Evolutionary conservation across 2,113 vertebrate species (phyloP).

Genomic region (Ageneiosus marmoratus): DNA sequence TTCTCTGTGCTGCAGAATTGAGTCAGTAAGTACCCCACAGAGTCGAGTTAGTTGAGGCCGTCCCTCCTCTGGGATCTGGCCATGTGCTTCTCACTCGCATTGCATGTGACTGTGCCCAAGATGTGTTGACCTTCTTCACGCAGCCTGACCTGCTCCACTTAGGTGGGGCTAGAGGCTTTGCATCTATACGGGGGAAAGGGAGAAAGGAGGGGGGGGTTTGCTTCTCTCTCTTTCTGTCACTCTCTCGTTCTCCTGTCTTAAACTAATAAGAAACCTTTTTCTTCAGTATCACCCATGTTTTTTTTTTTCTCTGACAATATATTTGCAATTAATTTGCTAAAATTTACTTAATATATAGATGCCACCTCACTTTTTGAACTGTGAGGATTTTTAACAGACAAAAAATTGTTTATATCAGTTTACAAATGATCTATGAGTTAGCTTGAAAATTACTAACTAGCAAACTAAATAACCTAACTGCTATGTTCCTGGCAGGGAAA

Average conservation of each 20-base stretch:
- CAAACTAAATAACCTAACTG: neutral
- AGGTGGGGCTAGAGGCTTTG: slow-evolving; percentile 16
- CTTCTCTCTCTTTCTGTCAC: too few species aligned
- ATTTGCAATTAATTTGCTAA: neutral
- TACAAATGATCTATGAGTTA: neutral
- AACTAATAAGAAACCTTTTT: neutral
- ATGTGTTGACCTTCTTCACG: slow-evolving; percentile 65
- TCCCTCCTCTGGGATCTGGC: slow-evolving; percentile 49
- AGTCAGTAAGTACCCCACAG: slow-evolving; percentile 15
- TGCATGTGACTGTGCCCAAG: slow-evolving; percentile 55
- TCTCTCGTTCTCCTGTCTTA: neutral
- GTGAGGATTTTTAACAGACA: neutral
- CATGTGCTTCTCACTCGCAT: slow-evolving; percentile 71
- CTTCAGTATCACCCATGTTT: neutral
- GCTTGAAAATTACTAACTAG: neutral
- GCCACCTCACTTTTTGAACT: neutral
- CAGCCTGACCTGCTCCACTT: slow-evolving; percentile 48
- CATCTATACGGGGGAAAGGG: neutral
- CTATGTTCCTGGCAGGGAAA: neutral
- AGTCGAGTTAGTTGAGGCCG: slow-evolving; percentile 67
- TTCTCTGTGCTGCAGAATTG: slow-evolving; percentile 59
- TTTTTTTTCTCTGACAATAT: neutral
- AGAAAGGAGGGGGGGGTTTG: neutral
- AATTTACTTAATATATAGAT: neutral
- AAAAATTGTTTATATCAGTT: too few species aligned